Conservation (phyloP, 2,888 invertebrate species). For the Drosophila mettleri region DNA sequence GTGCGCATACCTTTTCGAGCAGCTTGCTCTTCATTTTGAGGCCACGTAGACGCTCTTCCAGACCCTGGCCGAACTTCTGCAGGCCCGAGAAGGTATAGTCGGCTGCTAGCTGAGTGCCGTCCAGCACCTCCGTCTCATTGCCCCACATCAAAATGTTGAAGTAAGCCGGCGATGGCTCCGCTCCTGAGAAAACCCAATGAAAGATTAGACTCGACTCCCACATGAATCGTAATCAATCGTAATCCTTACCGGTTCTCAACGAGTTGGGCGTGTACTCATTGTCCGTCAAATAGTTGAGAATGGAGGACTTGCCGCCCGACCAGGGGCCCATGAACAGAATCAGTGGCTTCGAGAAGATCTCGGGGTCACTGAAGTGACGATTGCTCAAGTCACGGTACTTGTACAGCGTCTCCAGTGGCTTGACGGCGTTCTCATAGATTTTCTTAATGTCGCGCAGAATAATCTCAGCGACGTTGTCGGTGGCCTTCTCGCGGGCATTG, state of each 20-base stretch:
- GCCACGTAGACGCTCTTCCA: conserved; percentile 94
- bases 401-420: conserved; percentile 95
- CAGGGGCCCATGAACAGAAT: conserved; percentile 98
- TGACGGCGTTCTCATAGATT: conserved; percentile 93
- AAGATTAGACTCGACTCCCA: background rate
- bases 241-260: conserved; percentile 91
- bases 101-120: conserved; percentile 97
- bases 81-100: conserved; percentile 97
- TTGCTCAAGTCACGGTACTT: conserved; percentile 96
- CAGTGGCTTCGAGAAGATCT: conserved; percentile 97
- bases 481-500: conserved; percentile 89
- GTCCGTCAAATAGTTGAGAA: conserved; percentile 95
- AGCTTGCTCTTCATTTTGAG: conserved; percentile 92
- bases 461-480: conserved; percentile 90
- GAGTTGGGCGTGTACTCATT: conserved; percentile 93
- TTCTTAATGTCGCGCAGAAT: conserved; percentile 94
- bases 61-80: conserved; percentile 97
- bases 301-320: conserved; percentile 98
- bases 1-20: conserved; percentile 90
- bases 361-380: conserved; percentile 96
- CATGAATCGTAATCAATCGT: background rate
- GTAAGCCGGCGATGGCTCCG: conserved; percentile 96
- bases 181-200: conserved; percentile 87
- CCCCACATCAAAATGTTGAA: conserved; percentile 97
- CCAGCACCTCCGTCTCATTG: conserved; percentile 92